Conservation (phyloP, 2,113 vertebrate species). For the Sisor rabdophorus region DNA sequence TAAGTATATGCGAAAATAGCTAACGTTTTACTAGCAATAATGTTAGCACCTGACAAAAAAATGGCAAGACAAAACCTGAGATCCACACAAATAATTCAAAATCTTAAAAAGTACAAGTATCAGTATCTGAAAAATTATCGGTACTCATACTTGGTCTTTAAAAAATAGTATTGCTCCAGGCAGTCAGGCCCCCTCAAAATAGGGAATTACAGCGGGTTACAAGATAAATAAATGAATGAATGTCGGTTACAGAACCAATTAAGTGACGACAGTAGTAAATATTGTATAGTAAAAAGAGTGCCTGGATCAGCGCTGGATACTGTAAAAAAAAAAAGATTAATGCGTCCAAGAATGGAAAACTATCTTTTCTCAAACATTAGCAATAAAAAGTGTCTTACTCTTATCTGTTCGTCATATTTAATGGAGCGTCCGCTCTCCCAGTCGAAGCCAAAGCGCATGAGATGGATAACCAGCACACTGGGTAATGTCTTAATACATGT, state of each 20-base stretch:
- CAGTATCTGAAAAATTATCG: no score
- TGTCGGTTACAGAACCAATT: not conserved
- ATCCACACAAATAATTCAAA: no score
- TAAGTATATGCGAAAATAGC: no score
- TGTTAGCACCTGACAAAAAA: no score
- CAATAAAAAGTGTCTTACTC: conserved; percentile 68
- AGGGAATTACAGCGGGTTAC: no score
- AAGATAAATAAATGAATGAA: no score
- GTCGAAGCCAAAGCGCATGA: conserved; percentile 98
- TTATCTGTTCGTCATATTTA: conserved; percentile 97
- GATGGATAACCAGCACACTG: conserved; percentile 90
- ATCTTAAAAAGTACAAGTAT: no score
- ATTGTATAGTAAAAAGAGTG: not conserved
- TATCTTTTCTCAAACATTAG: not conserved
- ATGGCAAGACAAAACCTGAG: no score
- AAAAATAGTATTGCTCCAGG: no score
- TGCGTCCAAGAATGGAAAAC: not conserved
- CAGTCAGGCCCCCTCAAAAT: no score
- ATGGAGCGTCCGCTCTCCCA: conserved; percentile 98
- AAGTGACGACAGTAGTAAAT: not conserved
- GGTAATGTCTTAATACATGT: conserved; percentile 96
- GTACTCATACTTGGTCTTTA: no score
- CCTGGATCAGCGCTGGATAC: not conserved
- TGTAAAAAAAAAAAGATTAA: not conserved
- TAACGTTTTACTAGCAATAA: no score